phyloP scores from a whole-genome alignment of 2,113 vertebrate species.

The Callospermophilus lateralis region DNA sequence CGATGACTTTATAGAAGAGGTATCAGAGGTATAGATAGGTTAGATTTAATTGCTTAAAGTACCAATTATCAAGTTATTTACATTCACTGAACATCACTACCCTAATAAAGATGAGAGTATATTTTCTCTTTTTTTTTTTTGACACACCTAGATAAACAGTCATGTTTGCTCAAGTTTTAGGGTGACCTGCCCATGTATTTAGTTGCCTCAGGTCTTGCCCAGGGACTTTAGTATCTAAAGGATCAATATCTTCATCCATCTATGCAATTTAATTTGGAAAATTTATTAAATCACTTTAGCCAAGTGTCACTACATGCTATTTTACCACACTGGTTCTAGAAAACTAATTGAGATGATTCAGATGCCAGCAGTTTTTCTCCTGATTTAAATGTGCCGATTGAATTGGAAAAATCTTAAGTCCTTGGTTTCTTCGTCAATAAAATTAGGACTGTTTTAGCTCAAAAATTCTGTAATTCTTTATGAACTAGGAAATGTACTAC shows the following conservation, averaged over 20 bases:
- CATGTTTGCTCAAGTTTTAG: background rate
- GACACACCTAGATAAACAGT: background rate
- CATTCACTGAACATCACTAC: background rate
- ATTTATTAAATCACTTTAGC: background rate
- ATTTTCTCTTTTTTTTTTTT: background rate
- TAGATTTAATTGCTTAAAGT: background rate
- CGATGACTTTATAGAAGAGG: background rate
- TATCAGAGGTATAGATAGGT: background rate
- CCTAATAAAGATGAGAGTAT: background rate
- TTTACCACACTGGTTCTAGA: background rate
- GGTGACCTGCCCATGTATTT: background rate
- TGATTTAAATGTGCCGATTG: background rate
- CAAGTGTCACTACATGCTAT: background rate
- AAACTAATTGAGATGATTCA: conserved; percentile 40
- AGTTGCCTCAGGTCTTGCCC: background rate
- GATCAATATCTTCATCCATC: background rate
- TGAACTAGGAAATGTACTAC: background rate
- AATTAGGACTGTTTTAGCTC: background rate
- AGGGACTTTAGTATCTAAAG: background rate
- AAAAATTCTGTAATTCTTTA: conserved; percentile 8
- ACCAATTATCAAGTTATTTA: background rate
- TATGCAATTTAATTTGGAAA: background rate
- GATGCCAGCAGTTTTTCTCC: background rate
- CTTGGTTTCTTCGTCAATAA: conserved; percentile 13
- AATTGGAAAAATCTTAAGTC: background rate